These are phyloP conservation scores for Athalia cordata DNA, from an alignment of 2,888 invertebrate genomes.

Conservation along the genomic window DNA sequence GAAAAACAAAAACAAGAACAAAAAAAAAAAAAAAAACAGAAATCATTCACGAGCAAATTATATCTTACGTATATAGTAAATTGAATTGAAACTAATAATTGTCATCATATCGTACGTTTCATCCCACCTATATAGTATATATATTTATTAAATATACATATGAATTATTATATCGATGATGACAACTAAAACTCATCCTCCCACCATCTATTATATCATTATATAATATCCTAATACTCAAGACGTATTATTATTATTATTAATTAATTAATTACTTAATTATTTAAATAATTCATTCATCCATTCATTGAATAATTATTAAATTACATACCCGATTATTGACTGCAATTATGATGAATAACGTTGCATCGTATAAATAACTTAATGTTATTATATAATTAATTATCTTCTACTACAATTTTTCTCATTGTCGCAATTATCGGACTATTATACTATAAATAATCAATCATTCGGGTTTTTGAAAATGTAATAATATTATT, in stretches of 20 bases:
- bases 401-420: slow-evolving; percentile 40
- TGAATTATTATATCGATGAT: too few relatives aligned
- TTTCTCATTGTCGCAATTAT: slow-evolving; percentile 50
- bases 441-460: not conserved
- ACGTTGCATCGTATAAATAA: slow-evolving; percentile 30
- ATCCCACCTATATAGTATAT: too few relatives aligned
- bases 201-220: slow-evolving; percentile 49
- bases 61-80: too few relatives aligned
- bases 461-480: too few relatives aligned
- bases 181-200: slow-evolving; percentile 2
- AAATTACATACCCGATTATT: slow-evolving; percentile 28
- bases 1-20: too few relatives aligned
- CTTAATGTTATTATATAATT: too few relatives aligned
- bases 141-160: too few relatives aligned
- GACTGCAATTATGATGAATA: not conserved
- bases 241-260: slow-evolving; percentile 54
- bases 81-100: too few relatives aligned
- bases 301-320: slow-evolving; percentile 28
- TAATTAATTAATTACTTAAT: slow-evolving; percentile 40
- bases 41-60: too few relatives aligned
- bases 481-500: too few relatives aligned
- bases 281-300: slow-evolving; percentile 13
- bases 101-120: too few relatives aligned
- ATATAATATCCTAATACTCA: slow-evolving; percentile 54
- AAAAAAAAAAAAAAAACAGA: too few relatives aligned